Evolutionary conservation across 2,797 vertebrate genomes (phyloP).

Genomic region (Scomberomorus guttatus): DNA sequence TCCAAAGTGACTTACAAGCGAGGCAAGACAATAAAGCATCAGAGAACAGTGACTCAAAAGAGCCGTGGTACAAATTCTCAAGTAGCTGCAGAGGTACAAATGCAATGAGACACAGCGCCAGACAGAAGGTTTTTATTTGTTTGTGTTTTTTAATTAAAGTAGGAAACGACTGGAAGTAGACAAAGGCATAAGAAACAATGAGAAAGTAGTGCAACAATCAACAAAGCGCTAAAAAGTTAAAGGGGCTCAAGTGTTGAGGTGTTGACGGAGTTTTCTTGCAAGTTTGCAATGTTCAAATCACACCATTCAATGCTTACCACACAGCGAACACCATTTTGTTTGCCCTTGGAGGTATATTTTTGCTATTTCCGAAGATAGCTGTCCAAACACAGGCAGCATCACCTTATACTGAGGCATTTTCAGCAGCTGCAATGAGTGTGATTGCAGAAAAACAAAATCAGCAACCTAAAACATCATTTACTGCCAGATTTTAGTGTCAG

Average conservation of each 20-base stretch:
- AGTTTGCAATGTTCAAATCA: not conserved
- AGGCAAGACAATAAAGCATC: too few species aligned
- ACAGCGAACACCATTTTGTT: constrained; percentile 9
- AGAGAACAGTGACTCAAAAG: too few species aligned
- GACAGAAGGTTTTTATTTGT: too few species aligned
- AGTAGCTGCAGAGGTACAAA: too few species aligned
- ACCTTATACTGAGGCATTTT: constrained; percentile 35
- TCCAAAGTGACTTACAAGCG: too few species aligned
- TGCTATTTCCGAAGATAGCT: constrained; percentile 24
- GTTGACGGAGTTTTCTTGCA: too few species aligned
- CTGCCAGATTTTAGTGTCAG: constrained; percentile 23
- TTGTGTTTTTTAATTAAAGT: not conserved
- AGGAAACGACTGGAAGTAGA: not conserved
- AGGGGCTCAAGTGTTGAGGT: too few species aligned
- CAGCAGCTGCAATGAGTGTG: constrained; percentile 28
- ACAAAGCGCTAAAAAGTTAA: too few species aligned
- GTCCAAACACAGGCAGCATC: constrained; percentile 40
- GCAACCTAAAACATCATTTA: constrained; percentile 35
- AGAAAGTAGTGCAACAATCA: not conserved
- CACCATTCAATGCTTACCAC: not conserved
- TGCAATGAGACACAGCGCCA: too few species aligned
- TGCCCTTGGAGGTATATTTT: constrained; percentile 20
- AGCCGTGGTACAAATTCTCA: too few species aligned
- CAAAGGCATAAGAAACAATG: not conserved
- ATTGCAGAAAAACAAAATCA: constrained; percentile 20